Conservation (phyloP, 2,113 vertebrate species). For the Melierax canorus region DNA sequence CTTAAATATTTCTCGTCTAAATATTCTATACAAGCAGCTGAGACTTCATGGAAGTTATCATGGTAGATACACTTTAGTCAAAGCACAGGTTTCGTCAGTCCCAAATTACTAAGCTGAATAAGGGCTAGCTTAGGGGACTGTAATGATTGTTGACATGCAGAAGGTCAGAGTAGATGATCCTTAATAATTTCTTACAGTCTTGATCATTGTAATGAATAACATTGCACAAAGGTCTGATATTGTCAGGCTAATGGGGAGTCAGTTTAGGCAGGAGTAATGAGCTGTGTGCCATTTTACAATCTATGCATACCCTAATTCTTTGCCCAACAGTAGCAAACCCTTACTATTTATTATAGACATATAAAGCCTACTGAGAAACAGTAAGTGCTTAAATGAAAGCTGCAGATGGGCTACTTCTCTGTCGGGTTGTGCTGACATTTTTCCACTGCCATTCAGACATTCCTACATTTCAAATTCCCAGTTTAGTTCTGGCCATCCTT, state of each 20-base stretch:
- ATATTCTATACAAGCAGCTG: background rate
- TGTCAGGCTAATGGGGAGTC: background rate
- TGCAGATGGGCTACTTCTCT: background rate
- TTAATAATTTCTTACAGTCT: background rate
- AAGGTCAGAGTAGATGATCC: background rate
- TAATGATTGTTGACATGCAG: background rate
- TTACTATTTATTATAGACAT: background rate
- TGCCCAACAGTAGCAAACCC: background rate
- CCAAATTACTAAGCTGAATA: background rate
- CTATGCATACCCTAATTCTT: background rate
- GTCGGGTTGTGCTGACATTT: background rate
- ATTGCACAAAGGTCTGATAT: background rate
- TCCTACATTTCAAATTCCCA: background rate
- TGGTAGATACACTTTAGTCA: background rate
- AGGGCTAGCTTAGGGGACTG: background rate
- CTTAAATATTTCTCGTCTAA: background rate
- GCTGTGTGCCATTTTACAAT: background rate
- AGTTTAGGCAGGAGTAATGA: background rate
- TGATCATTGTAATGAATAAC: background rate
- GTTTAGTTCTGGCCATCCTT: background rate
- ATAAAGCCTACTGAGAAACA: background rate
- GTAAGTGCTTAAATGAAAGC: background rate
- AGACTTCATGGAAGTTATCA: background rate
- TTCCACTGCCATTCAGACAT: background rate
- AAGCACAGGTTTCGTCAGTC: background rate